Percentiles rank a stretch among this genome's conserved stretches.
Conservation (phyloP, 1,140 invertebrate species). For the Zophobas atratus region DNA sequence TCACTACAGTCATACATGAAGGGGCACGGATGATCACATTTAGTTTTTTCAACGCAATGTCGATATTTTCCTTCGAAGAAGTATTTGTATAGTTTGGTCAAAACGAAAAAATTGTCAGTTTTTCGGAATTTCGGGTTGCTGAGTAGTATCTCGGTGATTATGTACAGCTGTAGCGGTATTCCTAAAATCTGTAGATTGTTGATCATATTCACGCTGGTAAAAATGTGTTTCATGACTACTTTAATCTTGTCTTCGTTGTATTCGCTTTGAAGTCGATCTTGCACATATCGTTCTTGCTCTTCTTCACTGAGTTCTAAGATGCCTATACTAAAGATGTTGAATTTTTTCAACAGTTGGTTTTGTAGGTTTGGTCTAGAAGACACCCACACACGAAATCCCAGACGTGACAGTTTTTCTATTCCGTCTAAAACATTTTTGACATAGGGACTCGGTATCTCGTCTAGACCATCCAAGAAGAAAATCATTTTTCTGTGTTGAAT, state of each 20-base stretch:
- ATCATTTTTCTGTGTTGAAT: slow-evolving; percentile 6
- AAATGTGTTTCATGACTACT: not conserved
- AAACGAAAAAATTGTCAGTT: slow-evolving; percentile 5
- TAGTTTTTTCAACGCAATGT: not conserved
- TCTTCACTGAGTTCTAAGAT: not conserved
- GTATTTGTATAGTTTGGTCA: slow-evolving; percentile 10
- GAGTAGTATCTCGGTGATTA: not conserved
- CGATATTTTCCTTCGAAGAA: slow-evolving; percentile 1
- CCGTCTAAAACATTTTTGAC: not conserved
- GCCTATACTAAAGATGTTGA: not conserved
- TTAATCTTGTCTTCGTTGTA: not conserved
- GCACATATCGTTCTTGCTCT: not conserved
- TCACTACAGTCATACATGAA: not conserved
- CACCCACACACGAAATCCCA: slow-evolving; percentile 14
- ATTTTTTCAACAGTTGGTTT: not conserved
- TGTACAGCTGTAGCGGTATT: slow-evolving; percentile 17
- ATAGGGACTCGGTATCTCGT: not conserved
- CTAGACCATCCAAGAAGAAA: slow-evolving; percentile 10
- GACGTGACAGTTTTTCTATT: not conserved
- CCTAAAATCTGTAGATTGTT: not conserved
- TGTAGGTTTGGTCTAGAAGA: slow-evolving; percentile 8
- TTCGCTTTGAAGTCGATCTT: not conserved
- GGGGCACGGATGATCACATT: not conserved
- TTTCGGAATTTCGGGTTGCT: not conserved
- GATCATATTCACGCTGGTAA: not conserved